Evolutionary conservation across 1,140 invertebrate species (phyloP).

Genomic region (Atta cephalotes): DNA sequence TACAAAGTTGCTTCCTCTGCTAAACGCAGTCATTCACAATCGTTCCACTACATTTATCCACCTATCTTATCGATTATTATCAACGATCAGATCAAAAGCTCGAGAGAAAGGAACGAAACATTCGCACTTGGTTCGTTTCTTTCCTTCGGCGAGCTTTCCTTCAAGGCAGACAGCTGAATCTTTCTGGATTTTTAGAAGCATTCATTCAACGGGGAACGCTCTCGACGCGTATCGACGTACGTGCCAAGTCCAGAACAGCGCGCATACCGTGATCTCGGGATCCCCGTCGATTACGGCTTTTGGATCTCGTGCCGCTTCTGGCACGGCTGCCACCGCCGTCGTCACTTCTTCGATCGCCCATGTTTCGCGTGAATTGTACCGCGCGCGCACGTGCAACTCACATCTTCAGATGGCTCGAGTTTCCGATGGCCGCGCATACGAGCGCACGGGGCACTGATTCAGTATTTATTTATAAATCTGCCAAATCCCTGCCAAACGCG

Average conservation of each 20-base stretch:
- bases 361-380: constrained; percentile 63
- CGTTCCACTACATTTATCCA: background rate
- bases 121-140: background rate
- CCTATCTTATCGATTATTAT: background rate
- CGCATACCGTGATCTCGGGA: constrained; percentile 82
- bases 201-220: background rate
- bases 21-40: background rate
- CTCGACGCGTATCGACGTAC: background rate
- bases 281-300: constrained; percentile 81
- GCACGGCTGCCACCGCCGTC: constrained; percentile 54
- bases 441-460: constrained; percentile 75
- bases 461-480: constrained; percentile 83
- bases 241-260: background rate
- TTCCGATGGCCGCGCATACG: constrained; percentile 67
- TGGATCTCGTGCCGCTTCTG: constrained; percentile 80
- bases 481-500: constrained; percentile 79
- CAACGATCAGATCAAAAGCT: background rate
- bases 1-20: too few relatives aligned
- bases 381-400: constrained; percentile 48
- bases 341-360: constrained; percentile 77
- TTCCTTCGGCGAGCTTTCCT: background rate
- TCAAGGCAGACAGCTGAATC: background rate
- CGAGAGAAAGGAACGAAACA: background rate
- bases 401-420: constrained; percentile 74
- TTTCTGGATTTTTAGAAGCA: background rate